These are phyloP conservation scores for Pogonognathellus flavescens DNA, from an alignment of 1,140 invertebrate species.

Conservation along the genomic window DNA sequence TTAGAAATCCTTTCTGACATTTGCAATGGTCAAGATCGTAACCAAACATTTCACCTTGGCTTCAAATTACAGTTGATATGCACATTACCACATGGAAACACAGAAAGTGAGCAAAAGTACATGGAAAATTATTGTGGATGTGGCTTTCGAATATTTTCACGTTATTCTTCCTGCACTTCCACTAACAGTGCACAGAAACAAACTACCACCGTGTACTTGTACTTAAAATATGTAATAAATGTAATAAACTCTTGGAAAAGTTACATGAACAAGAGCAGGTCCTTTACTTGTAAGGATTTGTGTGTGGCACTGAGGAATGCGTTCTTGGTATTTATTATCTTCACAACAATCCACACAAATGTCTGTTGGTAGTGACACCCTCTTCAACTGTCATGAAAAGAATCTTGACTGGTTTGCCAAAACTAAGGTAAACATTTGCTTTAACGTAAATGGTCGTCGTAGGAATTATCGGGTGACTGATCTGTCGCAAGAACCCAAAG, in stretches of 20 bases:
- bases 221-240: not conserved
- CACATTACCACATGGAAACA: too few species aligned
- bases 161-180: not conserved
- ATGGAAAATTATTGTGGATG: not conserved
- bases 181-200: not conserved
- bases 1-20: too few species aligned
- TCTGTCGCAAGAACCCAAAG: conserved; percentile 30
- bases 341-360: not conserved
- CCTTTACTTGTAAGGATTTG: not conserved
- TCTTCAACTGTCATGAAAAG: too few species aligned
- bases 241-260: too few species aligned
- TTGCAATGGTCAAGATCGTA: too few species aligned
- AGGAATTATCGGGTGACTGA: conserved; percentile 13
- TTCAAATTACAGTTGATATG: too few species aligned
- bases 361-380: not conserved
- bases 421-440: not conserved
- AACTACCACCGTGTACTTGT: not conserved
- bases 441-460: too few species aligned
- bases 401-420: not conserved
- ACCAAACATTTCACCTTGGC: too few species aligned
- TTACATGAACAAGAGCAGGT: too few species aligned
- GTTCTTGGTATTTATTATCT: not conserved
- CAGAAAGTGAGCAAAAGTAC: not conserved
- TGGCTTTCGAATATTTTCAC: not conserved
- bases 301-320: not conserved